Base-by-base conservation (phyloP, 2,113 vertebrate species). In the Colinus virginianus region DNA sequence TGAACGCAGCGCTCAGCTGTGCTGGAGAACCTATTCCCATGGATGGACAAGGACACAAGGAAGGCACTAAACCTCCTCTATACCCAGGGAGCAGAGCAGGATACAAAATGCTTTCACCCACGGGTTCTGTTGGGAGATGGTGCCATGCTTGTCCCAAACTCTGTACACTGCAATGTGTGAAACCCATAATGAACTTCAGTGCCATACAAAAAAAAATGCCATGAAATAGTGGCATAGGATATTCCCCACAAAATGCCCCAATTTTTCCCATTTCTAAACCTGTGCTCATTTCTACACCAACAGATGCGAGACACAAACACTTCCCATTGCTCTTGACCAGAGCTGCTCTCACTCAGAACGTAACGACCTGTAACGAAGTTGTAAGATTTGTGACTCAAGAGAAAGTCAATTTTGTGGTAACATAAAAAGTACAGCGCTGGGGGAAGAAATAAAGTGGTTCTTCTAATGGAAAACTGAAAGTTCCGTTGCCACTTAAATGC, bases 101-200 rank as follows among this genome's bases (percentile, higher is more conserved):
- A 59, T 40, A 43, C 10, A 12, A 34, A 56, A 42, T 17, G 25
- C 32, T 43, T 45, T 36, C 32, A 45, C 25, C 30, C 1, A 2
- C 0, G 0, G 32, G 43, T 40, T 46, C 59, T 28, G 43, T 23
- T 18, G 58, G 36, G 32, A 45, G 51, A 30, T 19, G 1, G 0
- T 2, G 3, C 14, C 62, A 14, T 7, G 18, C 66, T 19, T 9
- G 67, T 13, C 19, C 62, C 43, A 32, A 40, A 2, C 32, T 17
- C 51, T 11, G 8, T n/a, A 26, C 40, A 20, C 0, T 8, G 26
- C 7, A 49, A 36, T 28, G 19, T 42, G 6, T 6, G 13, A 8
- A 62, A 17, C 6, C 22, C 1, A 36, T 22, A 9, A 25, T 2
- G 8, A 72, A 40, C 1, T 0, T 49, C 63, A 71, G 22, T 2